Base-by-base conservation (phyloP, 2,113 vertebrate species). In the Paedocypris sp. region DNA sequence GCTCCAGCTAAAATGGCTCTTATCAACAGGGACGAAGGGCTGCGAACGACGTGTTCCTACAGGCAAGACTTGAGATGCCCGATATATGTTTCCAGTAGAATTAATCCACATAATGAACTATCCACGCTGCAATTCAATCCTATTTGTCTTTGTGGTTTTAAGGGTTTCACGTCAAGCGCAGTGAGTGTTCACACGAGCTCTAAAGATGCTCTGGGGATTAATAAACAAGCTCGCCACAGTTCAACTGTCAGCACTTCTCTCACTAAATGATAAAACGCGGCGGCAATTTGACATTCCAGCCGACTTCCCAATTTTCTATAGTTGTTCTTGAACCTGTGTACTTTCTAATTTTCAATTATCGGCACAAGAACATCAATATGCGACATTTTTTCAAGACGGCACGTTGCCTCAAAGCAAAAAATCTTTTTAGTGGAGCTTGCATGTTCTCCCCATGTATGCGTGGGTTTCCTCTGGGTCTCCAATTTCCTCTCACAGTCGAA, bases 221-320 rank as follows among this genome's bases (percentile, higher is more conserved):
- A 54, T 26, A 16, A 12, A 54, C 22, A 39, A 2, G n/a, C 22
- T 54, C 13, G 19, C 26, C 46, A 49, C 26, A 49, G 46, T 49
- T 28, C 4, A 39, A 54, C 20, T 54, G 51, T 54, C 22, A 54
- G 50, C 31, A 52, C 31, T 23, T 35, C 32, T 51, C 29, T 23
- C 19, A 11, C 33, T 54, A 54, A 38, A 54, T 26, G 33, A 54
- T 39, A 54, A 38, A 54, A 38, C 39, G 33, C 22, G 20, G 25
- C 25, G 51, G 22, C 39, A 54, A 54, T 54, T 54, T 54, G 20
- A 54, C n/a, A 54, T 39, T 18, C 19, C 32, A 35, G 36, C 49
- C 11, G 33, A 53, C 33, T 38, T 19, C n/a, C 22, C 36, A 54
- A 54, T 25, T 10, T 9, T 13, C 13, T 38, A 39, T 38, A 39